Evolutionary conservation across 2,888 invertebrate genomes (phyloP), one percentile per base, ranked within the genome.

Genomic region (Polyommatus iphigenia): DNA sequence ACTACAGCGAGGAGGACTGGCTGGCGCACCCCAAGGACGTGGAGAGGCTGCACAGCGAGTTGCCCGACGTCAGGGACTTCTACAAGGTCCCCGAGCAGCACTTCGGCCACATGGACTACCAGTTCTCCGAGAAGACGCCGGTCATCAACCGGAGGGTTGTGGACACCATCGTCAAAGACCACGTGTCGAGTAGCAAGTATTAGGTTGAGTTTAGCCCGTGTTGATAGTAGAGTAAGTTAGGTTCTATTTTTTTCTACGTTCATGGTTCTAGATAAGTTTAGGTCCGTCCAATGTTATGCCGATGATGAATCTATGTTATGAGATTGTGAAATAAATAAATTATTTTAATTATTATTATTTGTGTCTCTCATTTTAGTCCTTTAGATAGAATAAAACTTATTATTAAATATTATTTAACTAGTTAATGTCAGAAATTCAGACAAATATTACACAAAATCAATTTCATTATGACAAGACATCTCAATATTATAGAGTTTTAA

Each of bases 21-120:
- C 87, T 97, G 76, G 95, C 96, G 24, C 90, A 94, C 79, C 94
- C 95, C 71, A 87, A 88, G 83, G 96, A 96, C 81, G 95, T 96
- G 0, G 86, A 93, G 54, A 91, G 91, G 72, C 87, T 96, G 80
- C 90, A 92, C 76, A 85, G 87, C 13, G 91, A 94, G 81, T 89
- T 97, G 71, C 95, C 95, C 76, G 94, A 95, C 83, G 91, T 95
- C 8, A 88, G 90, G 79, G 95, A 94, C 77, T 91, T 91, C 82
- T 94, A 95, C 88, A 88, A 93, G 82, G 95, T 96, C 71, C 92
- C 95, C 1, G 91, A 95, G 83, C 88, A 92, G 67, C 86, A 90
- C 84, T 94, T 93, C 87, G 87, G 86, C 81, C 88, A 91, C 84
- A 85, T 91, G 85, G 94, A 94, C 88, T 94, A 91, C 90, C 88